Conservation (phyloP, 2,888 invertebrate species). For the Alentia gelatinosa region DNA sequence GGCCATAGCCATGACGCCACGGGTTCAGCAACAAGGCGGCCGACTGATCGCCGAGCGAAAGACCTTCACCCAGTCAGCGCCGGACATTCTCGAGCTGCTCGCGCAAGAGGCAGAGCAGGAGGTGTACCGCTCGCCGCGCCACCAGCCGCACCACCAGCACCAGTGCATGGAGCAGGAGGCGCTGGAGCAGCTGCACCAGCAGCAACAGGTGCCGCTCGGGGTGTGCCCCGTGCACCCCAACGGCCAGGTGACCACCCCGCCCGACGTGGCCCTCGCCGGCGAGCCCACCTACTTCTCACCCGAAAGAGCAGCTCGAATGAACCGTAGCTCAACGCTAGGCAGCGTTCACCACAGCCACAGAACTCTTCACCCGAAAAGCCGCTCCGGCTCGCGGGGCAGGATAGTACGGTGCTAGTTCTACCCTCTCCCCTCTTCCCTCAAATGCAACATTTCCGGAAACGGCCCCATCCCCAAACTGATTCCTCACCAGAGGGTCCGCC, state of each 20-base stretch:
- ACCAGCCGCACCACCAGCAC: background rate
- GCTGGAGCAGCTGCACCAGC: background rate
- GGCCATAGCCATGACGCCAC: slow-evolving; percentile 19
- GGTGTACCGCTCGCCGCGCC: background rate
- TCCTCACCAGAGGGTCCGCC: no score
- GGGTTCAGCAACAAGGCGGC: background rate
- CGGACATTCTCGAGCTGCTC: slow-evolving; percentile 48
- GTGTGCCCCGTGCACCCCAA: slow-evolving; percentile 33
- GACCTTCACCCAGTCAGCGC: slow-evolving; percentile 51
- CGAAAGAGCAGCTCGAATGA: background rate
- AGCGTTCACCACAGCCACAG: background rate
- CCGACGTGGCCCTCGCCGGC: background rate
- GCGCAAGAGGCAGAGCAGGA: background rate
- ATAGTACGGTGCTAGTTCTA: slow-evolving; percentile 34
- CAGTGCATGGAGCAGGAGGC: background rate
- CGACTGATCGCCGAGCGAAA: background rate
- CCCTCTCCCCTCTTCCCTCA: no score
- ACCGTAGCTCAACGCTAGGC: slow-evolving; percentile 36
- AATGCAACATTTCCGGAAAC: no score
- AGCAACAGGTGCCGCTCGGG: background rate
- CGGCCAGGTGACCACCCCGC: slow-evolving; percentile 45
- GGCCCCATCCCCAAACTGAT: no score
- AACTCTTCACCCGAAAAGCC: slow-evolving; percentile 9
- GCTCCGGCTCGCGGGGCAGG: slow-evolving; percentile 31
- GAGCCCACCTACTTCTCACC: background rate